A percentile compares a stretch with the other conserved stretches of the same genome.
Conservation (phyloP, 2,888 invertebrate genomes). For the Agriopis aurantiaria region DNA sequence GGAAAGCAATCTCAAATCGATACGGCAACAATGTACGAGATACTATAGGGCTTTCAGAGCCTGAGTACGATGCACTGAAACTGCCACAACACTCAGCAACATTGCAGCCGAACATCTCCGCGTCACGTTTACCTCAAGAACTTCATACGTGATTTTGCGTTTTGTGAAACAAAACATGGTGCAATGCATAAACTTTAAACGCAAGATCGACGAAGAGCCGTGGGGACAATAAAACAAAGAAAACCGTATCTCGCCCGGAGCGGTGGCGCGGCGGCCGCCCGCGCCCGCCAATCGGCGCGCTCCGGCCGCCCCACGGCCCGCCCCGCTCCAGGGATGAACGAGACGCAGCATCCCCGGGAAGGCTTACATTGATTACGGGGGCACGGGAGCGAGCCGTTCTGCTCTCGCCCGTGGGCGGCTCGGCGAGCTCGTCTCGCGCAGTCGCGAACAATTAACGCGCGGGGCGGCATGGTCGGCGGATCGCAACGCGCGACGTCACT, state of each 20-base stretch:
- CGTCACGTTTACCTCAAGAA: constrained; percentile 79
- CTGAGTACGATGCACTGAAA: constrained; percentile 56
- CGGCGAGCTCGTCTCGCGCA: constrained; percentile 78
- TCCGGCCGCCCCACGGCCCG: constrained; percentile 61
- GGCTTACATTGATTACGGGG: constrained; percentile 82
- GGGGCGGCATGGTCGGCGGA: constrained; percentile 76
- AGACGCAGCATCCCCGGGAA: constrained; percentile 79
- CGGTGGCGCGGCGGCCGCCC: constrained; percentile 58
- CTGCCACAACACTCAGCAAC: constrained; percentile 62
- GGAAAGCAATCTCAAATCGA: constrained; percentile 24
- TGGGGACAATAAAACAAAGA: constrained; percentile 86
- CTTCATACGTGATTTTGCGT: constrained; percentile 82
- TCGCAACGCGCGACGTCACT: constrained; percentile 80
- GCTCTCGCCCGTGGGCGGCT: constrained; percentile 77
- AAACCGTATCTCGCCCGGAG: constrained; percentile 78
- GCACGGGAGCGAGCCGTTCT: constrained; percentile 75
- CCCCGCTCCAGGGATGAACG: constrained; percentile 69
- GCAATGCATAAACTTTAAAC: constrained; percentile 86
- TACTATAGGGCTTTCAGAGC: constrained; percentile 1
- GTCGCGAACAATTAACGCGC: constrained; percentile 84
- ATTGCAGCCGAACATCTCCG: constrained; percentile 62
- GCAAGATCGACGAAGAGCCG: constrained; percentile 84
- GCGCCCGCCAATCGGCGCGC: constrained; percentile 57
- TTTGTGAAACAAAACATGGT: constrained; percentile 85
- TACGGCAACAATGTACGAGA: constrained; percentile 16